Evolutionary conservation across 2,113 vertebrate genomes (phyloP), one percentile per base, ranked within the genome.

Genomic region (Dromas ardeola): DNA sequence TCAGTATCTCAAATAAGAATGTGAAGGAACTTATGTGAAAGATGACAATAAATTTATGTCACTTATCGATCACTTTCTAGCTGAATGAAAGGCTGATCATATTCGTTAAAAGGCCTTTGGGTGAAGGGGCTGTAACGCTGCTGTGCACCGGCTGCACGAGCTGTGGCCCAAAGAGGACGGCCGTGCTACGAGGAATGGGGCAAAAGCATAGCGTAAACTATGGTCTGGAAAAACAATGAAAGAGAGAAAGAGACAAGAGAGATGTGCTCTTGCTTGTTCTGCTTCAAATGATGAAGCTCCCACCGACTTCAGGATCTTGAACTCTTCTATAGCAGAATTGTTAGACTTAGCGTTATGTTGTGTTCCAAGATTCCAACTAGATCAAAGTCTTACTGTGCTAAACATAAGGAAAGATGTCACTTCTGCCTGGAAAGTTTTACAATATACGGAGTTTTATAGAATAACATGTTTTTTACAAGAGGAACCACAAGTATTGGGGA

Each of bases 61-160:
- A 56, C 23, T 82, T 85, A 27, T 9, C 0, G 2, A 25, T 89
- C 42, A 47, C n/a, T 58, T 95, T 79, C 56, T 63, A 50, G 36
- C 34, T 63, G 56, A 67, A 65, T 29, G 69, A 43, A 71, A 84
- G 71, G 55, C 45, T 49, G 43, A 20, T 53, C 4, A 0, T 12
- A n/a, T 62, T 67, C 83, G 38, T 21, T 80, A 55, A 55, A 63
- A 61, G 45, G 52, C 9, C 20, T 71, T 32, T 49, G 27, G 12
- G 53, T 53, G 67, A 69, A 72, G 70, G 49, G 45, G 67, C 32
- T 92, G 20, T 50, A 77, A 42, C 0, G 1, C 29, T 62, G 42
- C 63, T 62, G 36, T 21, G 15, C 40, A 10, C 25, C 2, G 3
- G 47, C 77, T 88, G 27, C 22, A 11, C 0, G 0, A 69, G 32